Conservation (phyloP, 2,113 vertebrate genomes). For the Panurus biarmicus region DNA sequence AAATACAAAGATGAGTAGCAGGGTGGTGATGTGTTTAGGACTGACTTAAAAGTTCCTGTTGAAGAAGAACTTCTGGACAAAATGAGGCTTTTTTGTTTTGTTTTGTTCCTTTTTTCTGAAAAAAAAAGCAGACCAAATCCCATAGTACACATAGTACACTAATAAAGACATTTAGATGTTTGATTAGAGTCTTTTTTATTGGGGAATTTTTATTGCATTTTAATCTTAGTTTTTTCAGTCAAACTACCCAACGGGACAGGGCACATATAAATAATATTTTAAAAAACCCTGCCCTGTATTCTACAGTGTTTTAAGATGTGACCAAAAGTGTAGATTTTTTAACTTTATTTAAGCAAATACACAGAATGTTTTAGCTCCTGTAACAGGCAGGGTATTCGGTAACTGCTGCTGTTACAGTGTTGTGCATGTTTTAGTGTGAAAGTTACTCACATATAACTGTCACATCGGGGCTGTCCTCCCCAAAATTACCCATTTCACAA, state of each 20-base stretch:
- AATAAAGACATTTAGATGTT: neutral
- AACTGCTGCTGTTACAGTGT: neutral
- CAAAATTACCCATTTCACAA: neutral
- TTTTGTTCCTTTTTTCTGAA: neutral
- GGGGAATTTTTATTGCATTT: neutral
- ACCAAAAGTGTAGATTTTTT: constrained; percentile 20
- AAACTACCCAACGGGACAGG: neutral
- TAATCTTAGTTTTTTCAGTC: neutral
- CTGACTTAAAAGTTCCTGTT: neutral
- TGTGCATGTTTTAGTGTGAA: neutral
- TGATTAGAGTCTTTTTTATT: neutral
- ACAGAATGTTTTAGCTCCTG: neutral
- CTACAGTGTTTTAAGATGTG: neutral
- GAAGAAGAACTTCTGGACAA: neutral
- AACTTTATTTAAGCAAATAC: neutral
- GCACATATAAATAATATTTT: neutral
- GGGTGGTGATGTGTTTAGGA: neutral
- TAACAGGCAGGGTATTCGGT: neutral
- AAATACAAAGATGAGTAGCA: neutral
- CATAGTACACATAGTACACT: neutral
- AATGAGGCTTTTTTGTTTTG: neutral
- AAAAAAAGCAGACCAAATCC: constrained; percentile 15
- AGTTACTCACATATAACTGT: neutral
- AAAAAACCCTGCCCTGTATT: neutral
- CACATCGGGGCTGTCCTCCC: neutral